phyloP scores from a whole-genome alignment of 2,888 invertebrate species.

The Chloroclysta siterata region DNA sequence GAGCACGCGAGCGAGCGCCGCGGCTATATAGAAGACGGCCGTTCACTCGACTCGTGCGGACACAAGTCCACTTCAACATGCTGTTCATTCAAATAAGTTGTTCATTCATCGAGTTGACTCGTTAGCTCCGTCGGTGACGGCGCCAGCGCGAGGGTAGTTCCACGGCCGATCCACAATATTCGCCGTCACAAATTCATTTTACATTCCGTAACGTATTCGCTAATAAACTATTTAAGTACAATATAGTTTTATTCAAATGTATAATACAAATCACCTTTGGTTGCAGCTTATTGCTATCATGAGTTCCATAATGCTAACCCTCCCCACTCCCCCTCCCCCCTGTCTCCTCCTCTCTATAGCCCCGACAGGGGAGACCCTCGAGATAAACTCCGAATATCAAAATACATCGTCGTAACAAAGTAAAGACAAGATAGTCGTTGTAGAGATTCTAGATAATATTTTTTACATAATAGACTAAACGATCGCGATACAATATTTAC shows the following conservation, averaged over 20 bases:
- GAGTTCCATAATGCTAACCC: slow-evolving; percentile 40
- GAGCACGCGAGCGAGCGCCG: slow-evolving; percentile 1
- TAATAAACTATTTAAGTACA: slow-evolving; percentile 54
- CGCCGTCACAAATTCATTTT: slow-evolving; percentile 26
- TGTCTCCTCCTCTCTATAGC: too few species aligned
- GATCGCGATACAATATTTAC: slow-evolving; percentile 50
- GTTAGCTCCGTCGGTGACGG: too few species aligned
- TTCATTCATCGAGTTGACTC: neutral
- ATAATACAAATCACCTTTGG: slow-evolving; percentile 62
- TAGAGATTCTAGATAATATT: slow-evolving; percentile 54
- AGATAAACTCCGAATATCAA: slow-evolving; percentile 74
- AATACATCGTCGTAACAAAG: slow-evolving; percentile 68
- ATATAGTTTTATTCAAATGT: slow-evolving; percentile 42
- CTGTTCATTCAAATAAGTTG: neutral
- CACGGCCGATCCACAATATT: slow-evolving; percentile 27
- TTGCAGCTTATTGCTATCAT: slow-evolving; percentile 72
- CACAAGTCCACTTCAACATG: neutral
- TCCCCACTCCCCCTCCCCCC: neutral
- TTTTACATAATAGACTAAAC: slow-evolving; percentile 51
- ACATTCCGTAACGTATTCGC: slow-evolving; percentile 41
- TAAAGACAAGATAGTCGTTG: slow-evolving; percentile 70
- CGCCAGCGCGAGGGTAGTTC: neutral
- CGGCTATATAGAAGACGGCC: slow-evolving; percentile 9
- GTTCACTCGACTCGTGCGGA: neutral
- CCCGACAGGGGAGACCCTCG: slow-evolving; percentile 14